These are phyloP conservation scores for Nerophis ophidion DNA, from an alignment of 2,113 vertebrate species.

Conservation along the genomic window DNA sequence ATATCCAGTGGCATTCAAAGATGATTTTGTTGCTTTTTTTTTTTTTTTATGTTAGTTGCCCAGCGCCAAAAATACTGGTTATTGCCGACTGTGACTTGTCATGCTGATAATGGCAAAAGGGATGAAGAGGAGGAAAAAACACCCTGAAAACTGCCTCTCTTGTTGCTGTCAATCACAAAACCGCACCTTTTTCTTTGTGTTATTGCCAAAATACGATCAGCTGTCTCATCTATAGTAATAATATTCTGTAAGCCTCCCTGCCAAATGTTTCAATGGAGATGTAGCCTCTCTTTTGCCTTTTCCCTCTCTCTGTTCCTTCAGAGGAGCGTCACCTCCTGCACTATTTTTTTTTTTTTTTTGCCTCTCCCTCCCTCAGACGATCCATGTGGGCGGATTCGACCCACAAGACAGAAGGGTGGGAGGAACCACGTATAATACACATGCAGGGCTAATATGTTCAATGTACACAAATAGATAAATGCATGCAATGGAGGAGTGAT, in stretches of 20 bases:
- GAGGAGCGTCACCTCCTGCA: conserved; percentile 69
- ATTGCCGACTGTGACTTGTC: conserved; percentile 50
- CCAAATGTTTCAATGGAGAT: conserved; percentile 61
- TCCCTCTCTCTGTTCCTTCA: conserved; percentile 56
- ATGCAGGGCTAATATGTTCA: conserved; percentile 10
- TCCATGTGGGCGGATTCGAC: conserved; percentile 72
- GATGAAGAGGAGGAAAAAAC: conserved; percentile 43
- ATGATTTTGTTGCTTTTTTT: conserved; percentile 7
- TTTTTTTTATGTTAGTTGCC: not conserved
- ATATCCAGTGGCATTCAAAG: conserved; percentile 59
- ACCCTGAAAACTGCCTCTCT: conserved; percentile 30
- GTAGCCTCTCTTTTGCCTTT: conserved; percentile 49
- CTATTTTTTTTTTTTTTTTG: conserved; percentile 37
- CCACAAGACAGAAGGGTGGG: conserved; percentile 55
- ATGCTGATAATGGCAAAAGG: conserved; percentile 54
- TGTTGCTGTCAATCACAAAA: conserved; percentile 6
- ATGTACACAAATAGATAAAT: conserved; percentile 1
- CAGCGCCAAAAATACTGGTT: not conserved
- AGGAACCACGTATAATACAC: conserved; percentile 55
- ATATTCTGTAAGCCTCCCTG: conserved; percentile 45
- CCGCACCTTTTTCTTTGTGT: conserved; percentile 54
- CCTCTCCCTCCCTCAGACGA: conserved; percentile 52
- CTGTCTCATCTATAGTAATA: conserved; percentile 41
- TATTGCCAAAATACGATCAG: conserved; percentile 55
- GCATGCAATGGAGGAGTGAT: not conserved